Evolutionary conservation across 2,113 vertebrate species (phyloP).

Genomic region (Nesogale talazaci): DNA sequence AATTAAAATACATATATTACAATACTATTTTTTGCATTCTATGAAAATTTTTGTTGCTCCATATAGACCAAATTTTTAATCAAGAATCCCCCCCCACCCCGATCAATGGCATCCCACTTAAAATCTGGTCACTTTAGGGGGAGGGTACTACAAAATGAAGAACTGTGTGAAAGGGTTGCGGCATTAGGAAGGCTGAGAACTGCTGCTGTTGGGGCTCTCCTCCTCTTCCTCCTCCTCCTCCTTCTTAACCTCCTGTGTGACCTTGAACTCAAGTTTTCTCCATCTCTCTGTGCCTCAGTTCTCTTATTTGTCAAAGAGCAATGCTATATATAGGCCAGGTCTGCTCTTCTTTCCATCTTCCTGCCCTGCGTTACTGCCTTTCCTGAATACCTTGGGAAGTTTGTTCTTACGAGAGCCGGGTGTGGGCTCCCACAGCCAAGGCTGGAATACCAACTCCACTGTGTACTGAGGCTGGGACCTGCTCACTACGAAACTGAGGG

Average conservation of each 20-base stretch:
- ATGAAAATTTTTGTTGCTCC: no score
- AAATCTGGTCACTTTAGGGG: no score
- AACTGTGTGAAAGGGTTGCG: no score
- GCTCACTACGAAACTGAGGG: background rate
- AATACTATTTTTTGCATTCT: no score
- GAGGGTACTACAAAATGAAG: no score
- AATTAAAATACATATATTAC: no score
- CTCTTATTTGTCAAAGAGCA: background rate
- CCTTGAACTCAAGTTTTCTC: background rate
- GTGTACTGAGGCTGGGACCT: rapidly evolving
- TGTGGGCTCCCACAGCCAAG: background rate
- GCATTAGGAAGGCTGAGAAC: no score
- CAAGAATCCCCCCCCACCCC: no score
- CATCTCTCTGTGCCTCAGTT: background rate
- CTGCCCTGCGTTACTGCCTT: background rate
- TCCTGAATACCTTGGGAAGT: background rate
- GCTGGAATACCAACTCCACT: background rate
- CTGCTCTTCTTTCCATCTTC: background rate
- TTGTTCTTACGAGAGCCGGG: background rate
- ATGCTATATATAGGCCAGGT: background rate
- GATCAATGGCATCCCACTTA: no score
- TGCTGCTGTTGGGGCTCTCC: no score
- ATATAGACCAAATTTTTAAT: no score
- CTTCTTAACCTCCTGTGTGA: background rate
- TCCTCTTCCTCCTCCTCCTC: background rate